A percentile compares a stretch with the other conserved stretches of the same genome.
Conservation (phyloP, 2,888 invertebrate species). For the Tryphoninae sp. region DNA sequence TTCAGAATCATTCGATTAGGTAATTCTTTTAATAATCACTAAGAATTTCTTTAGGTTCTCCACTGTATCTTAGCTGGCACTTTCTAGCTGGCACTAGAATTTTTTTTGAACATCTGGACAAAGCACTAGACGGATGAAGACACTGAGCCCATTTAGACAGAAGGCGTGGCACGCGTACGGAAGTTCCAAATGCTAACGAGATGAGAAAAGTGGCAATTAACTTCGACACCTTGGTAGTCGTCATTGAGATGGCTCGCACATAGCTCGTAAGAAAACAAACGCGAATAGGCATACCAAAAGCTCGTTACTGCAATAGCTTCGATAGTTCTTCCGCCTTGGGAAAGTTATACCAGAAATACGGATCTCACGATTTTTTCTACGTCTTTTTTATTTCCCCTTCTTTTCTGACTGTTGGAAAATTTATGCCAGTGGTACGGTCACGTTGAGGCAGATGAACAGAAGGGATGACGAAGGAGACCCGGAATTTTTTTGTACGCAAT, state of each 20-base stretch:
- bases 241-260: conserved; percentile 57
- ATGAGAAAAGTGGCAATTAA: conserved; percentile 77
- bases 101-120: conserved; percentile 43
- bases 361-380: conserved; percentile 8
- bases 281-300: background rate
- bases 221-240: conserved; percentile 72
- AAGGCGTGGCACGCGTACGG: conserved; percentile 22
- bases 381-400: background rate
- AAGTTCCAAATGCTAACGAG: conserved; percentile 67
- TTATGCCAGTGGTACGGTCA: conserved; percentile 15
- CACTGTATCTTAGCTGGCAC: background rate
- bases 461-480: conserved; percentile 54
- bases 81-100: background rate
- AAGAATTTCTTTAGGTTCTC: background rate
- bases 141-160: background rate
- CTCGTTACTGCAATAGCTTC: conserved; percentile 27
- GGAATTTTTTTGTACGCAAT: conserved; percentile 40
- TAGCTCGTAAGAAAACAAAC: conserved; percentile 5
- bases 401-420: conserved; percentile 25
- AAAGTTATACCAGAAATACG: background rate
- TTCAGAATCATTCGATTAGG: background rate
- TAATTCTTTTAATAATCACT: background rate
- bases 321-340: background rate
- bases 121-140: background rate
- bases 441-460: conserved; percentile 10